Base-by-base conservation (phyloP, 2,113 vertebrate genomes). In the Nerophis ophidion region DNA sequence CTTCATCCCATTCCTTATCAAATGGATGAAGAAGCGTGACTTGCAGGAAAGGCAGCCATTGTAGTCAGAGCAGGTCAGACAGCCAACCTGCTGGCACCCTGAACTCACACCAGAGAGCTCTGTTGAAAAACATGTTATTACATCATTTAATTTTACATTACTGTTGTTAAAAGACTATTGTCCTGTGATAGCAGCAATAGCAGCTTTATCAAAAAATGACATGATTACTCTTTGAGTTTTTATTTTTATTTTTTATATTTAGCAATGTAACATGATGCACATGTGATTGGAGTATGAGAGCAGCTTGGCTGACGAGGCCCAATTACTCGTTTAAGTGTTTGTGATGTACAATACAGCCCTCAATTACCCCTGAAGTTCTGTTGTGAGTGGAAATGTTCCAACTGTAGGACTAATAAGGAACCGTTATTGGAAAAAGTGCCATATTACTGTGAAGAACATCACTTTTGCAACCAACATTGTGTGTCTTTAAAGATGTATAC, bases 21-120 rank as follows among this genome's bases (percentile, higher is more conserved):
- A 90, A 86, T 94, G 93, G 86, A 98, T 95, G 90, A 99, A 99
- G 84, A 96, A 93, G 84, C 93, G 93, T 51, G 96, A 94, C 83
- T 93, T 96, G 91, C 97, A 99, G 72, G 96, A 95, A 87, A 99
- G 91, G 82, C 97, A 99, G 82, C 96, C 95, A 67, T 98, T 99
- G 88, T 95, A 96, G 90, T 95, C 91, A 16, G 96, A 99, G 88
- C 96, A 99, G 47, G 95, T 97, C 60, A 94, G 93, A 89, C 97
- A 98, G 82, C 96, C 96, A 80, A 93, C 92, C 90, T 93, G 92
- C 91, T 93, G 92, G 85, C 97, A 99, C 86, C 91, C 93, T 78
- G 92, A 93, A 86, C 91, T 95, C 88, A 91, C 92, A 0, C 92
- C 94, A 83, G 92, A 89, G 89, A 92, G 90, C 88, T 90, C 94